Evolutionary conservation across 2,888 invertebrate genomes (phyloP).

Genomic region (Steinernema scapterisci): DNA sequence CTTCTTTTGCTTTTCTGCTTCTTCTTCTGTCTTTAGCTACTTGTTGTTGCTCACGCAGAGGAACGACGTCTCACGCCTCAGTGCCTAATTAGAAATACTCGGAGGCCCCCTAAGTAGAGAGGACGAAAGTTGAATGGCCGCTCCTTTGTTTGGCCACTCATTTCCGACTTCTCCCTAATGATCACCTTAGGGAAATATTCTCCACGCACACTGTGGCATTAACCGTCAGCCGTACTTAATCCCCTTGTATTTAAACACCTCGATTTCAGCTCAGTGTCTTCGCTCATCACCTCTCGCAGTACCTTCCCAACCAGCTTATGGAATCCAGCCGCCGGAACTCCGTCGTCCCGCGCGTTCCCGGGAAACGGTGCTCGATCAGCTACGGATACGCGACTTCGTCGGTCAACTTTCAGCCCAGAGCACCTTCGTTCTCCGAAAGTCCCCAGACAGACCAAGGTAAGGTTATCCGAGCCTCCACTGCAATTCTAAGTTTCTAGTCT

Average conservation of each 20-base stretch:
- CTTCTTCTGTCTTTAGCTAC: not conserved
- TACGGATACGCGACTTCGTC: slow-evolving; percentile 18
- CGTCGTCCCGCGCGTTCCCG: slow-evolving; percentile 5
- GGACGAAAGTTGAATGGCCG: not conserved
- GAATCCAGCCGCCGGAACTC: slow-evolving; percentile 19
- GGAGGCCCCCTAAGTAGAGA: not conserved
- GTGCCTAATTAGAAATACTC: slow-evolving; percentile 11
- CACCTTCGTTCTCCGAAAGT: not conserved
- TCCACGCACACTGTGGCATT: not conserved
- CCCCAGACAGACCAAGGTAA: not conserved
- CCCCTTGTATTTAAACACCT: not conserved
- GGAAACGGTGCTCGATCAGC: slow-evolving; percentile 2
- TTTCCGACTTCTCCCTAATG: not conserved
- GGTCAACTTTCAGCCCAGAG: slow-evolving; percentile 15
- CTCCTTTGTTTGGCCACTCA: not conserved
- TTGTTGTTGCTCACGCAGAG: slow-evolving; percentile 12
- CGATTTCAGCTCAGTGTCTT: slow-evolving; percentile 19
- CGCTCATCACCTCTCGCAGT: slow-evolving; percentile 24
- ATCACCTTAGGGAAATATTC: slow-evolving; percentile 21
- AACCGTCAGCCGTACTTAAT: not conserved
- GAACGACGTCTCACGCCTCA: not conserved
- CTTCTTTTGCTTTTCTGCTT: not conserved
- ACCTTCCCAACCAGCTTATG: slow-evolving; percentile 18
- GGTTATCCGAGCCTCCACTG: not conserved
- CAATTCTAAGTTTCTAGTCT: no score